Evolutionary conservation across 2,888 invertebrate species (phyloP).

Genomic region (Drosophila differens): DNA sequence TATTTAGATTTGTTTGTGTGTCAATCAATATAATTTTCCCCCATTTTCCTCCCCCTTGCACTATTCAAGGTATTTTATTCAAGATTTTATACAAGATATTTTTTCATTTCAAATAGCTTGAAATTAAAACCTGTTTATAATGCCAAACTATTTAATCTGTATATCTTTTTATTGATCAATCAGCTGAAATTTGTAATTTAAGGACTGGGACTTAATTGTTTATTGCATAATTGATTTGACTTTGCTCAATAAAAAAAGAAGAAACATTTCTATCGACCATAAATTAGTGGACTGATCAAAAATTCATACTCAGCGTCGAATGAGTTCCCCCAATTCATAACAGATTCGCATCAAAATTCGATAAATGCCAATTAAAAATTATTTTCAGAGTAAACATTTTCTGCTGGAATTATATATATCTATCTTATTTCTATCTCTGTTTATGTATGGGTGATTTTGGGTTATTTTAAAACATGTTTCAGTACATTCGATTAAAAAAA

Average conservation of each 20-base stretch:
- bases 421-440: not conserved
- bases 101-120: conserved; percentile 7
- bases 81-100: conserved; percentile 32
- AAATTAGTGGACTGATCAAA: conserved; percentile 8
- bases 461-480: not conserved
- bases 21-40: conserved; percentile 4
- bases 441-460: not conserved
- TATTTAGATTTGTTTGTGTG: conserved; percentile 27
- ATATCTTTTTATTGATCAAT: not conserved
- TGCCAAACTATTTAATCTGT: not conserved
- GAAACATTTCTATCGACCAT: not conserved
- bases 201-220: conserved; percentile 1
- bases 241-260: not conserved
- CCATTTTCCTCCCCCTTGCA: conserved; percentile 43
- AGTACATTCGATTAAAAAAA: not conserved
- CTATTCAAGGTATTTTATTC: conserved; percentile 64
- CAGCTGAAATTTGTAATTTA: not conserved
- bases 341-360: conserved; percentile 7
- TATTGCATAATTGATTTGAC: not conserved
- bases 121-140: not conserved
- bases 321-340: conserved; percentile 9
- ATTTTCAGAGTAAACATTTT: conserved; percentile 6
- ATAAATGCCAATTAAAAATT: conserved; percentile 11
- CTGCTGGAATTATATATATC: not conserved
- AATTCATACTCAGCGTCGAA: conserved; percentile 1